Conservation (phyloP, 2,113 vertebrate species). For the Pachycephala philippinensis region DNA sequence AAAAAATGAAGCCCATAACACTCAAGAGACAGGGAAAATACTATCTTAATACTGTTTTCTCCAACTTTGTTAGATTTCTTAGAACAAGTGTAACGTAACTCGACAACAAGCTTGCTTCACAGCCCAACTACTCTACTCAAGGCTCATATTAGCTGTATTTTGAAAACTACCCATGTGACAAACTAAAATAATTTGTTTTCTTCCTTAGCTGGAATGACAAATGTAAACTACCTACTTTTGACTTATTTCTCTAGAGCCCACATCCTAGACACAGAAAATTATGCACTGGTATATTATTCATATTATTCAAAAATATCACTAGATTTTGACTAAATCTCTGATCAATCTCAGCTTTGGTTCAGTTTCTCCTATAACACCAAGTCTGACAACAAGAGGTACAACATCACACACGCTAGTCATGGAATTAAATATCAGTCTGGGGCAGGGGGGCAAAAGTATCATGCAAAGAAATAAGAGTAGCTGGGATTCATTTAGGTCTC, state of each 20-base stretch:
- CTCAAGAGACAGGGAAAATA: neutral
- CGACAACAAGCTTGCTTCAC: accelerated
- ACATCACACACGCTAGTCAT: neutral
- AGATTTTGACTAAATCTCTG: neutral
- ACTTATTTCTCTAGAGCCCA: neutral
- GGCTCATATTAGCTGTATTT: neutral
- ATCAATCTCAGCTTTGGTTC: neutral
- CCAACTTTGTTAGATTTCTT: neutral
- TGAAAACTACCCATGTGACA: neutral
- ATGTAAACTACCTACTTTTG: neutral
- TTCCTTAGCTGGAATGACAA: neutral
- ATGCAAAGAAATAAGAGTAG: neutral
- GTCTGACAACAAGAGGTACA: neutral
- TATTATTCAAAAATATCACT: neutral
- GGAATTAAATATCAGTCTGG: neutral
- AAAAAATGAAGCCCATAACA: neutral
- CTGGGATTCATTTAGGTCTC: neutral
- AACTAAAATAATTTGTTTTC: neutral
- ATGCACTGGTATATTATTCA: neutral
- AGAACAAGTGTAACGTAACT: neutral
- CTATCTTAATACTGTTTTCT: neutral
- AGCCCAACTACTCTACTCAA: neutral
- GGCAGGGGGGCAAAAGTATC: accelerated
- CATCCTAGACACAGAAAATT: neutral
- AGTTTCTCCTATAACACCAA: neutral